Base-by-base conservation (phyloP, 2,113 vertebrate genomes). In the Marmota flaviventris region DNA sequence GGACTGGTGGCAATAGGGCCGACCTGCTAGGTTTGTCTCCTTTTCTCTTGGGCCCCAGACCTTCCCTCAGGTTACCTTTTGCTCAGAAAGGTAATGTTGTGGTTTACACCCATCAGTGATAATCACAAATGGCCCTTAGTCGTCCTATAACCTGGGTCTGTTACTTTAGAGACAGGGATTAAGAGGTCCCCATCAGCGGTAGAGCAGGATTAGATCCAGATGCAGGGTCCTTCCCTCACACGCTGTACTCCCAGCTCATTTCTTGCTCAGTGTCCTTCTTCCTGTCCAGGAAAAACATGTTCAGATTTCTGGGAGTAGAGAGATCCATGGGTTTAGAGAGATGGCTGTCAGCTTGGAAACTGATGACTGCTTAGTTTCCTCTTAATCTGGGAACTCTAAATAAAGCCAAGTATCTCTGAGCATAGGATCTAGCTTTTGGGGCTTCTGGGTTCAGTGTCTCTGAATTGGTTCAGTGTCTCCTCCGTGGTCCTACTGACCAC, bases 391-490 rank as follows among this genome's bases (percentile, higher is more conserved):
- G 69, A 92, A 25, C 39, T 69, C 94, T 72, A 32, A 8, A 29
- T 4, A 77, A 95, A 95, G 27, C 82, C 85, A 51, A 27, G 95
- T 42, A 69, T 63, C 75, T 73, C 61, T 78, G 48, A 90, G 56
- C 53, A 53, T 58, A 69, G 37, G 39, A 34, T 63, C 75, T 77
- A 37, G 45, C 70, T 70, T 81, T 88, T 16, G 73, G 83, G 67
- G 20, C 81, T 42, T 75, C 76, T 77, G 29, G 81, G 76, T 82
- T 96, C 79, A 32, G 58, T 16, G 20, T 91, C 37, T 58, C 90
- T 61, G 69, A 56, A 45, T 69, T 45, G 42, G 42, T 45, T 45
- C 42, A 45, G 42, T 45, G 45, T 45, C 45, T 45, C 45, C 45
- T 45, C 45, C 8, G 85, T 85, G 91, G n/a, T 48, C 39, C 45